These are phyloP conservation scores for Myrmecobius fasciatus DNA, from an alignment of 2,113 vertebrate species.

Conservation along the genomic window DNA sequence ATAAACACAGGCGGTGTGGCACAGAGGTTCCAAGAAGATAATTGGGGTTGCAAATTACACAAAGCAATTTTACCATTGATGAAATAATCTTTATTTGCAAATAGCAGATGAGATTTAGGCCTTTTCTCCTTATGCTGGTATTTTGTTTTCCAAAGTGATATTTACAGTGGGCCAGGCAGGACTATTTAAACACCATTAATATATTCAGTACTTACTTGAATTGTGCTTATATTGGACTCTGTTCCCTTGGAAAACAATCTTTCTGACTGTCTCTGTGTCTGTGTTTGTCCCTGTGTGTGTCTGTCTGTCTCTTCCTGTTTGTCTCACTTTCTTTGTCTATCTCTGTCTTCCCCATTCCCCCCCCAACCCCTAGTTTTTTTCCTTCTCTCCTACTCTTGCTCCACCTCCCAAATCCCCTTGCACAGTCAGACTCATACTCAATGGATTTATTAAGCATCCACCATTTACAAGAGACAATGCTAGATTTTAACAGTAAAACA, in stretches of 20 bases:
- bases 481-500: not conserved
- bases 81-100: constrained; percentile 59
- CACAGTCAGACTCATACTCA: not conserved
- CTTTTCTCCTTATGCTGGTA: constrained; percentile 26
- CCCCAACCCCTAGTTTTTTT: too few species aligned
- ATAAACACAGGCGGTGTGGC: constrained; percentile 32
- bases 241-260: constrained; percentile 33
- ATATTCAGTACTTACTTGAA: constrained; percentile 16
- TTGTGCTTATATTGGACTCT: constrained; percentile 43
- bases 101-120: constrained; percentile 35
- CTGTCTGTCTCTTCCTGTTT: not conserved
- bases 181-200: constrained; percentile 46
- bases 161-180: constrained; percentile 43
- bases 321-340: too few species aligned
- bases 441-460: not conserved
- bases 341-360: too few species aligned
- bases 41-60: constrained; percentile 47
- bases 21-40: not conserved
- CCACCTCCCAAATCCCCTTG: not conserved
- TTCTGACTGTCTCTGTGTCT: not conserved
- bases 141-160: constrained; percentile 54
- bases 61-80: constrained; percentile 42
- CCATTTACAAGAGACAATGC: not conserved
- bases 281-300: not conserved
- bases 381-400: not conserved